Base-by-base conservation (phyloP, 1,140 invertebrate species). In the Thaumatotibia leucotreta region DNA sequence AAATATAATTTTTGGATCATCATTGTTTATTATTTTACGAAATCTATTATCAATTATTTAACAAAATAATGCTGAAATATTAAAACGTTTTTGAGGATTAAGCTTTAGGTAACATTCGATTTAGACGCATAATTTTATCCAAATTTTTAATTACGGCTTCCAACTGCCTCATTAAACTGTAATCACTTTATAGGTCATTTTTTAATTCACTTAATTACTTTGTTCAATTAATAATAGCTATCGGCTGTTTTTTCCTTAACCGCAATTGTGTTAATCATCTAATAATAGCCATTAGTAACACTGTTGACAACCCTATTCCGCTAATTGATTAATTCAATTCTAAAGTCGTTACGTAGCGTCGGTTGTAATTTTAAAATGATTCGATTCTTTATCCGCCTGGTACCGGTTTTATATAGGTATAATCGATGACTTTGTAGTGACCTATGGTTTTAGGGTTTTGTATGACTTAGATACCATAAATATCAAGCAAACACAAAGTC, bases 341-440 rank as follows among this genome's bases (percentile, higher is more conserved):
- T 45, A 45, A 45, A 45, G 17, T 45, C 39, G 39, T 45, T 45
- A 27, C 52, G 27, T 29, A 27, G 14, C 52, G 52, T 1, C 50
- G 24, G 24, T 58, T 58, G 24, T 58, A 58, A 58, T 58, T 58
- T 58, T 58, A 58, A 58, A 58, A 58, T 58, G 52, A 27, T 58
- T 58, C 52, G n/a, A 31, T 45, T 45, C 4, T 39, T 20, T n/a
- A n/a, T 20, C n/a, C 0, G 39, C 14, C 39, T 5, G 6, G 17
- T 45, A 45, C 39, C 39, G 39, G 39, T 45, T 45, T 20, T 45
- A 6, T n/a, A n/a, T n/a, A n/a, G n/a, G n/a, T n/a, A n/a, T 45
- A 14, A 45, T 45, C 6, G 1, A 45, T 8, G 17, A 45, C 39
- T 45, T 20, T 45, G 17, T 20, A 9, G 39, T 45, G 17, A 45